Base-by-base conservation (phyloP, 1,140 invertebrate species). In the Anadara kagoshimensis region DNA sequence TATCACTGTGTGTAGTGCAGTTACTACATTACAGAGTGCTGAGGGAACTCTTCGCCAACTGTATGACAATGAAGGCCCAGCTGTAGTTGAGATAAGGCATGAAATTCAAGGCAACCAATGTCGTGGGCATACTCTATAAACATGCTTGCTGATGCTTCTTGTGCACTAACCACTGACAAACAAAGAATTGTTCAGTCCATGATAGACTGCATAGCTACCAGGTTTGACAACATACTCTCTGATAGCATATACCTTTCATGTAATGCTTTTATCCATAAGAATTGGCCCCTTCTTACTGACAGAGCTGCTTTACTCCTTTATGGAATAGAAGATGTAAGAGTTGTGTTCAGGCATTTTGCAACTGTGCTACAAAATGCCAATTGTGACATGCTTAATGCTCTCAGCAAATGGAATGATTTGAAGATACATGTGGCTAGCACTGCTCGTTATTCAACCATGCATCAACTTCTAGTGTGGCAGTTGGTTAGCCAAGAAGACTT, bases 1-100 rank as follows among this genome's bases (percentile, higher is more conserved):
- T 43, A 66, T 73, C 29, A 73, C 62, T 43, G 63, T 73, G 1
- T 73, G 36, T 7, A 67, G 71, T 73, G 70, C 76, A 36, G 54
- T 71, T 0, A 73, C 69, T 14, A 65, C 64, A 59, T 29, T 76
- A 10, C 54, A 78, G 59, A 58, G 53, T 49, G 49, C 66, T 26
- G 18, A 58, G 44, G 20, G 24, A 16, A 18, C 67, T 41, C 51
- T 73, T 5, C 26, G 54, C 43, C 11, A 36, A 22, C 49, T 78
- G 58, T 61, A 61, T n/a, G n/a, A n/a, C n/a, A n/a, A n/a, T n/a
- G n/a, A n/a, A n/a, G 11, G 45, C 24, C n/a, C 53, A 47, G n/a
- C 4, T n/a, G 59, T 24, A 11, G 36, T 41, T 5, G 53, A 66
- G n/a, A 62, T 69, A 49, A 29, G 53, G 0, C 47, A 59, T 66